Conservation (phyloP, 2,113 vertebrate genomes). For the rabbit (Oryctolagus cuniculus) region mOryCun1.1 NC_091445.1:60189001-60189500, state of each 20-base stretch:
- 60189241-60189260: too few species aligned
- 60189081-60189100: fast-evolving
- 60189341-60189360: too few species aligned
- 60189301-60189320: background rate
- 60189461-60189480: background rate
- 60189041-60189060: background rate
- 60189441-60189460: background rate
- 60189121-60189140: background rate
- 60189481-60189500: background rate
- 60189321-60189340: background rate
- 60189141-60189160: background rate
- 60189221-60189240: background rate
- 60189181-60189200: background rate
- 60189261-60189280: background rate
- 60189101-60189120: background rate
- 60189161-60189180: background rate
- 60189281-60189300: background rate
- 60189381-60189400: background rate
- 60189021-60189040: background rate
- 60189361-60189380: conserved; percentile 14
- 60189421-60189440: background rate
- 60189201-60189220: background rate
- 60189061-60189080: background rate
- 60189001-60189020: background rate
- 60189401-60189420: conserved; percentile 22